Percentiles rank a stretch among this genome's conserved stretches.
Conservation (phyloP, 2,797 vertebrate species). For the Acestrorhynchus altus region DNA sequence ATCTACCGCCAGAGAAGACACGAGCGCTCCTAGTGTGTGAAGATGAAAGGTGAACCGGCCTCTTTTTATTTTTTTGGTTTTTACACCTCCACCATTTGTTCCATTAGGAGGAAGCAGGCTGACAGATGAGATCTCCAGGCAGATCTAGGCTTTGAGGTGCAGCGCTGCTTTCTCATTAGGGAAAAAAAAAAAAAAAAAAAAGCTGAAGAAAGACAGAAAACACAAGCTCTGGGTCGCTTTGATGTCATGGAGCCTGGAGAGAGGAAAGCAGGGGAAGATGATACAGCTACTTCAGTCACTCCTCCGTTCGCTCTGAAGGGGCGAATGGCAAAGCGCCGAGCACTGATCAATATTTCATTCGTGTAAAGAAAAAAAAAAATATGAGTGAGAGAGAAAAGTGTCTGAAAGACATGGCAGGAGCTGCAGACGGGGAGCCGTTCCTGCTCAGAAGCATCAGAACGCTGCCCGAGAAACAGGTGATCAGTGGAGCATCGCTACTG, state of each 20-base stretch:
- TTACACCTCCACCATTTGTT: constrained; percentile 58
- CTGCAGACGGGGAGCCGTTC: constrained; percentile 8
- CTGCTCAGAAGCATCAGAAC: constrained; percentile 10
- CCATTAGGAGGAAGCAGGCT: constrained; percentile 52
- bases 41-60: constrained; percentile 52
- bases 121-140: constrained; percentile 62
- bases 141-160: constrained; percentile 57
- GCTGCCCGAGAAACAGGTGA: neutral
- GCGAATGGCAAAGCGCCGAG: neutral
- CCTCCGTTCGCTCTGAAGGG: constrained; percentile 6
- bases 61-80: constrained; percentile 41
- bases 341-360: constrained; percentile 53
- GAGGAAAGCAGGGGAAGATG: constrained; percentile 15
- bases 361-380: constrained; percentile 7
- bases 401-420: constrained; percentile 12
- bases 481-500: neutral
- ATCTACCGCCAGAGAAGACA: constrained; percentile 27
- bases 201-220: neutral
- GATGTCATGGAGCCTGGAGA: constrained; percentile 53
- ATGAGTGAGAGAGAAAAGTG: neutral
- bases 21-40: constrained; percentile 37
- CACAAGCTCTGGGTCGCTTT: constrained; percentile 50
- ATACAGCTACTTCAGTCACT: constrained; percentile 37
- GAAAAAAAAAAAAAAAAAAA: constrained; percentile 27
- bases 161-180: constrained; percentile 57